Evolutionary conservation across 1,140 invertebrate genomes (phyloP).

Genomic region (Leptinotarsa defecta): DNA sequence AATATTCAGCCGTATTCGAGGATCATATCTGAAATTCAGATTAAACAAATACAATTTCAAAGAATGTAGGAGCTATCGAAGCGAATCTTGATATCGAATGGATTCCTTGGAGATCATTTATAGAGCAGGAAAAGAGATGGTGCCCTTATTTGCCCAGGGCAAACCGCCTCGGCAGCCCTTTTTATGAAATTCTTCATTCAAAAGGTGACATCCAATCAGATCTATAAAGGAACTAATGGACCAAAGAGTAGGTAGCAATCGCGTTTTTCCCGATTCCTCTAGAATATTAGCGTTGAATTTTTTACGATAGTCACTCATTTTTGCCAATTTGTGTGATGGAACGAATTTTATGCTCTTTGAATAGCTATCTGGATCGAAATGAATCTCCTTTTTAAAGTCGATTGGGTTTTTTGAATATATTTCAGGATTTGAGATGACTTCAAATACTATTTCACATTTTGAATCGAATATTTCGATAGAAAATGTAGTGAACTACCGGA

Average conservation of each 20-base stretch:
- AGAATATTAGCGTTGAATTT: background rate
- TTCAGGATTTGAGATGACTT: no score
- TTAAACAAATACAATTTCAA: slow-evolving; percentile 36
- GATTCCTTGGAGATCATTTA: slow-evolving; percentile 24
- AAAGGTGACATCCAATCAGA: slow-evolving; percentile 31
- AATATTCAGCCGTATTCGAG: slow-evolving; percentile 31
- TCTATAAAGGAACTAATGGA: slow-evolving; percentile 28
- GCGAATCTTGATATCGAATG: slow-evolving; percentile 22
- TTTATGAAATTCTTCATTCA: slow-evolving; percentile 26
- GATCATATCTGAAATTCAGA: slow-evolving; percentile 37
- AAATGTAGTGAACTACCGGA: no score
- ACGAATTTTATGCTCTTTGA: background rate
- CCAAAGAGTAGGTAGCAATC: slow-evolving; percentile 17
- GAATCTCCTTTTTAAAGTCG: background rate
- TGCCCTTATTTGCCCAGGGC: slow-evolving; percentile 32
- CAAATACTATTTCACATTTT: no score
- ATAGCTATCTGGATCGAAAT: background rate
- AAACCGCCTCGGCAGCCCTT: slow-evolving; percentile 25
- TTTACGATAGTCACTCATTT: background rate
- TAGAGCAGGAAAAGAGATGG: slow-evolving; percentile 18
- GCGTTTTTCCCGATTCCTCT: slow-evolving; percentile 5
- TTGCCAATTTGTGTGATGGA: background rate
- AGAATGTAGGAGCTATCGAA: slow-evolving; percentile 30
- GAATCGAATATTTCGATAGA: no score
- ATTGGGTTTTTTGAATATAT: background rate